Evolutionary conservation across 1,140 invertebrate genomes (phyloP).

Genomic region (Zelostemma sp.): DNA sequence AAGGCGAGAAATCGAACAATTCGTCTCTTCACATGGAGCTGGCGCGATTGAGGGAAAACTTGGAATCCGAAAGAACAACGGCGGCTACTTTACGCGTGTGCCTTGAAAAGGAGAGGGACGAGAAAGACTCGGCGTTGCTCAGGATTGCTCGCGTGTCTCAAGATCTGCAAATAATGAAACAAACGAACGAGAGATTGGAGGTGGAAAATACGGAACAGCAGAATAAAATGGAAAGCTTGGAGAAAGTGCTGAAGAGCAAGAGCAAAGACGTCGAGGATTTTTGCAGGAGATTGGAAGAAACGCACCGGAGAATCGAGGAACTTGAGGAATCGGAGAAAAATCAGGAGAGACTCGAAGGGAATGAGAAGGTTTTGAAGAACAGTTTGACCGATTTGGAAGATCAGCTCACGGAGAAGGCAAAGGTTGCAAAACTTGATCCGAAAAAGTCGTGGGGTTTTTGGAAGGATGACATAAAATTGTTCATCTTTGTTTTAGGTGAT

Average conservation of each 20-base stretch:
- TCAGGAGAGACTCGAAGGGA: constrained; percentile 65
- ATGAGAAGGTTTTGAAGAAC: constrained; percentile 73
- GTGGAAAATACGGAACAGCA: constrained; percentile 69
- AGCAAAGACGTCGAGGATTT: constrained; percentile 71
- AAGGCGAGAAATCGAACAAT: constrained; percentile 57
- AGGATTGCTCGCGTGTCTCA: constrained; percentile 88
- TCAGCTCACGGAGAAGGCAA: constrained; percentile 78
- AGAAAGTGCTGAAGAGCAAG: constrained; percentile 55
- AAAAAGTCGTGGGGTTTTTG: too few relatives aligned
- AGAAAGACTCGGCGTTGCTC: constrained; percentile 82
- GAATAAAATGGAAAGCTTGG: constrained; percentile 58
- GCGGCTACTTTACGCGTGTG: constrained; percentile 54
- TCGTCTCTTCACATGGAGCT: constrained; percentile 58
- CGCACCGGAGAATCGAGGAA: constrained; percentile 67
- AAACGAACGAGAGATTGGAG: constrained; percentile 77
- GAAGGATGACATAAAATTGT: too few relatives aligned
- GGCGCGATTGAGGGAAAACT: constrained; percentile 49
- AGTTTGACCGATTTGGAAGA: constrained; percentile 79
- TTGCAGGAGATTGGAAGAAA: constrained; percentile 65
- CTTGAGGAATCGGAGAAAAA: constrained; percentile 66
- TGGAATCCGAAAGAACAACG: constrained; percentile 56
- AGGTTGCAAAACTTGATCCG: constrained; percentile 49
- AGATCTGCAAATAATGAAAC: constrained; percentile 80
- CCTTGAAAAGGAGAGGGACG: constrained; percentile 73
- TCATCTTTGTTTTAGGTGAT: constrained; percentile 86